Conservation (phyloP, 1,140 invertebrate genomes). For the Heliconius melpomene region DNA sequence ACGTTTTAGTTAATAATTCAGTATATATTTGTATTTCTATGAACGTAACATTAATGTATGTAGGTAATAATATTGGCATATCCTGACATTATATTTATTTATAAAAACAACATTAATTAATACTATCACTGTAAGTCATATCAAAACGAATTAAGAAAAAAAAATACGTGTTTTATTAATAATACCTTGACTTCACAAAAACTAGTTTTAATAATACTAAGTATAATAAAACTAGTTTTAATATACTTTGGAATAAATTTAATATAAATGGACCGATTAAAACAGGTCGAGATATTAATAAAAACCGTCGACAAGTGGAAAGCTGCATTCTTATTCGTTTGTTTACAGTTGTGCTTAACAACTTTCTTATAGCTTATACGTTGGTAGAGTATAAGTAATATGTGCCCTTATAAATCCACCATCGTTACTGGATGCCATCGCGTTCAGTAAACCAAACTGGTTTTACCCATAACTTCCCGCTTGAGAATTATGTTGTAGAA, state of each 20-base stretch:
- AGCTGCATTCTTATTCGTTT: conserved; percentile 45
- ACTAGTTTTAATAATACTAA: conserved; percentile 32
- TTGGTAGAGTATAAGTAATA: conserved; percentile 47
- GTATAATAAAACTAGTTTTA: conserved; percentile 25
- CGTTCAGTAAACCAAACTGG: conserved; percentile 73
- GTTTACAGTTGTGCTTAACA: conserved; percentile 43
- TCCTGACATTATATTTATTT: not conserved
- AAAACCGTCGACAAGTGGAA: conserved; percentile 42
- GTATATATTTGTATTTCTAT: not conserved
- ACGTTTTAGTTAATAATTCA: not conserved
- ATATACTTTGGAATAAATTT: conserved; percentile 34
- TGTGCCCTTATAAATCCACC: conserved; percentile 65
- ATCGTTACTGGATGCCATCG: conserved; percentile 63
- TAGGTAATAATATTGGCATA: too few relatives aligned
- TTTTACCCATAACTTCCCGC: conserved; percentile 69
- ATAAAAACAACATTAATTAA: not conserved
- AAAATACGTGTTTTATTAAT: not conserved
- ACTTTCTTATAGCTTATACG: conserved; percentile 48
- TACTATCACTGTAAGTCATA: not conserved
- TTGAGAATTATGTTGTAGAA: conserved; percentile 71
- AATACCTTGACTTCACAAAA: conserved; percentile 19
- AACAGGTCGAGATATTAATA: conserved; percentile 35
- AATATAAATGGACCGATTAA: conserved; percentile 28
- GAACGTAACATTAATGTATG: not conserved
- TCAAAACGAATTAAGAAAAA: not conserved